Percentiles rank a stretch among this genome's conserved stretches.
Evolutionary conservation across 1,140 invertebrate species (phyloP).

Genomic region (Notospermus geniculatus): DNA sequence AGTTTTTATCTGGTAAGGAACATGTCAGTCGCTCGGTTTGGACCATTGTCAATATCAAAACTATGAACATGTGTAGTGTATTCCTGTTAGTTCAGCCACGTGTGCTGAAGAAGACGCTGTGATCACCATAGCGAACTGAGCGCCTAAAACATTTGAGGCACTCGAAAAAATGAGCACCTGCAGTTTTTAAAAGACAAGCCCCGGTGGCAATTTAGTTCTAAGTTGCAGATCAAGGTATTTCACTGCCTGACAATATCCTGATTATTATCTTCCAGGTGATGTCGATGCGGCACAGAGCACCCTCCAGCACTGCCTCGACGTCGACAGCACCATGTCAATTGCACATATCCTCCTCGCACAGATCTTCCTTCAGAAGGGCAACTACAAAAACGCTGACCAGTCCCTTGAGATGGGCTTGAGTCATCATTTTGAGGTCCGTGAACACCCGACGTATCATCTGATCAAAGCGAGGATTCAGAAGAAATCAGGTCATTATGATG

Average conservation of each 20-base stretch:
- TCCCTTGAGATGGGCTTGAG: constrained; percentile 84
- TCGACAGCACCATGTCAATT: constrained; percentile 74
- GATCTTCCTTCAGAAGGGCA: constrained; percentile 70
- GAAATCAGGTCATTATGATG: constrained; percentile 69
- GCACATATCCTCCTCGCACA: constrained; percentile 83
- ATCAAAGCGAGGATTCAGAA: constrained; percentile 80
- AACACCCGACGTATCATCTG: constrained; percentile 87
- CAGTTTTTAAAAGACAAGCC: too few relatives aligned
- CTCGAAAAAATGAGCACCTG: too few relatives aligned
- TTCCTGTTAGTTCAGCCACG: too few relatives aligned
- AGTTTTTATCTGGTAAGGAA: constrained; percentile 72
- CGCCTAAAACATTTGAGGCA: too few relatives aligned
- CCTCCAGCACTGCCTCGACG: constrained; percentile 72
- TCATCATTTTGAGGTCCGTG: constrained; percentile 85
- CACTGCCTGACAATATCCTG: too few relatives aligned
- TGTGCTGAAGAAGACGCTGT: too few relatives aligned
- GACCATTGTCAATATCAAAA: too few relatives aligned
- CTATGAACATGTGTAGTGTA: too few relatives aligned
- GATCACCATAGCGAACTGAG: too few relatives aligned
- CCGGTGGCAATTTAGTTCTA: too few relatives aligned
- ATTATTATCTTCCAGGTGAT: constrained; percentile 57
- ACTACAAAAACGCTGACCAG: constrained; percentile 76
- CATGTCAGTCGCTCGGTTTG: too few relatives aligned
- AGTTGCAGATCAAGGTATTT: too few relatives aligned
- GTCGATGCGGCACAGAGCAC: constrained; percentile 57